Evolutionary conservation across 2,113 vertebrate genomes (phyloP), one percentile per base, ranked within the genome.

Genomic region (Ochotona princeps): DNA sequence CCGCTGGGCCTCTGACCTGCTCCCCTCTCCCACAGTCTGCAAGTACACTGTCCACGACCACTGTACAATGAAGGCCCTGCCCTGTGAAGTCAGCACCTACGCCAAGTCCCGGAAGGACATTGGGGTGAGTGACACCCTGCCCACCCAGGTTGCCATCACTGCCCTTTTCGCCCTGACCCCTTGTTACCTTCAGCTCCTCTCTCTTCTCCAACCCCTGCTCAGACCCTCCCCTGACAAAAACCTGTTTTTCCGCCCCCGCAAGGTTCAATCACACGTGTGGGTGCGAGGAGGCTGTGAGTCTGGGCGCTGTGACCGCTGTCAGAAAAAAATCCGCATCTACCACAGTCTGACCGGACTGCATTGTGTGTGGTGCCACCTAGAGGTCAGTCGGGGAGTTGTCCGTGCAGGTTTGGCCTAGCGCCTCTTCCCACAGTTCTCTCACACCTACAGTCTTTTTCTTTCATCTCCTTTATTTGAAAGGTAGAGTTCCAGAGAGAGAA

Each of bases 291-390:
- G 99, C 95, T 98, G 98, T 74, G 98, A 98, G 21, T 98, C 98
- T 30, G 97, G 96, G 38, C 98, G 98, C 86, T 99, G 99, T 79
- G 98, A 98, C 83, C 96, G 97, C 78, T 99, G 99, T 97, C 98
- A 99, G 96, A 99, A 98, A 97, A 99, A 99, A 96, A 99, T 99
- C 92, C 98, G 98, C 93, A 98, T 97, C 88, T 98, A 97, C 94
- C 98, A 98, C 65, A 97, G 98, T 63, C 97, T 99, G 25, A 98
- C 98, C 0, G 99, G 99, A 83, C 98, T 98, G 86, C 98, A 98
- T 69, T 99, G 99, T 69, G 98, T 98, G 38, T 99, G 99, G 99
- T 99, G 99, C 96, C 98, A 99, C 95, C 97, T 98, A 92, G 98
- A 98, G 98, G 99, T 99, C 81, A 91, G 97, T 87, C 30, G 1